phyloP scores from a whole-genome alignment of 2,113 vertebrate species.

The Bos javanicus region DNA sequence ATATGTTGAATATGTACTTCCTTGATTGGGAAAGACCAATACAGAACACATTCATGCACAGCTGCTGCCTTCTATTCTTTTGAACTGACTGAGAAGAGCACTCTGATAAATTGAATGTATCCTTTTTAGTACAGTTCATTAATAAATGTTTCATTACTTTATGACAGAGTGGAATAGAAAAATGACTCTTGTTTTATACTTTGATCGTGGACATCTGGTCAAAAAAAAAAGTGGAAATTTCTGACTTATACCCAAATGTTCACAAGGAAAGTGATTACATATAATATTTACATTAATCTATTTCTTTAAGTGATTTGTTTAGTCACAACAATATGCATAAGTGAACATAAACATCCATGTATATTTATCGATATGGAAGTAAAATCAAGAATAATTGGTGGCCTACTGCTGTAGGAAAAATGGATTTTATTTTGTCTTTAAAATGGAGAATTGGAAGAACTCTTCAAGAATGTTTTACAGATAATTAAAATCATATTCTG shows the following conservation, averaged over 20 bases:
- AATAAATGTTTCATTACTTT: conserved; percentile 82
- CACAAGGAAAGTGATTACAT: conserved; percentile 54
- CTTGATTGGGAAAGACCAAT: neutral
- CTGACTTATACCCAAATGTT: conserved; percentile 67
- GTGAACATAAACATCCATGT: neutral
- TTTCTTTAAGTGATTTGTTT: conserved; percentile 64
- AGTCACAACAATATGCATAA: neutral
- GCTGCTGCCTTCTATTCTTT: conserved; percentile 65
- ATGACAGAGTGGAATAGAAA: conserved; percentile 57
- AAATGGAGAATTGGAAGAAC: neutral
- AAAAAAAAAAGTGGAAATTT: conserved; percentile 72
- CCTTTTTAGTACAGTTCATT: conserved; percentile 73
- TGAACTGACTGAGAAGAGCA: conserved; percentile 69
- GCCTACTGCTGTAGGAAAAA: neutral
- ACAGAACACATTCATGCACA: conserved; percentile 47
- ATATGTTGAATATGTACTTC: conserved; percentile 18
- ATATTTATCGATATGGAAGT: neutral
- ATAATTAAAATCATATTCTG: neutral
- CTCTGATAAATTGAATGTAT: conserved; percentile 72
- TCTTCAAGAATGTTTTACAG: neutral
- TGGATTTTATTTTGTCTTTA: neutral
- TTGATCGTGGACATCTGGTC: conserved; percentile 70
- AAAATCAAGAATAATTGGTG: conserved; percentile 7
- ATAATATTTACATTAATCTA: conserved; percentile 43
- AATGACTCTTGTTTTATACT: neutral